A percentile compares a stretch with the other conserved stretches of the same genome.
phyloP scores from a whole-genome alignment of 2,797 vertebrate species.

The Monodelphis domestica region DNA sequence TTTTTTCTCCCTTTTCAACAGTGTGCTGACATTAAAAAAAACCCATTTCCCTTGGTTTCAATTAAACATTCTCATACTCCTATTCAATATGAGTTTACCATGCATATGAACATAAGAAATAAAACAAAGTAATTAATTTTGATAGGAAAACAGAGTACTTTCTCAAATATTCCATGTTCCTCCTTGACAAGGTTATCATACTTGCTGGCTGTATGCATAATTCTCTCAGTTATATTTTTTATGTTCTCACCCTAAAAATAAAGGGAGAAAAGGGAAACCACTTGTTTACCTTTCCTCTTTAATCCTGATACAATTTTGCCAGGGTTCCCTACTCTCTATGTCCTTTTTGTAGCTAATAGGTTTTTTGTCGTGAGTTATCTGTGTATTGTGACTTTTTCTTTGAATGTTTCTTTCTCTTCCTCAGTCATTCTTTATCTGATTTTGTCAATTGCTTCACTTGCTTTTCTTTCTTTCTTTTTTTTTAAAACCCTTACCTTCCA shows the following conservation, averaged over 20 bases:
- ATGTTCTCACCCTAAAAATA: not conserved
- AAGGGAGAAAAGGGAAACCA: not conserved
- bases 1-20: not conserved
- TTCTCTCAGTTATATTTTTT: not conserved
- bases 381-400: no score
- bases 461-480: no score
- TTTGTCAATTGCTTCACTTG: no score
- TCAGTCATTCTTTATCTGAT: no score
- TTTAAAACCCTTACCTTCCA: no score
- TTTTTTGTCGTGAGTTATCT: no score
- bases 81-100: not conserved
- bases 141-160: not conserved
- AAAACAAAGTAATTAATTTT: not conserved
- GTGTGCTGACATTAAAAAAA: not conserved
- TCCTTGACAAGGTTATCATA: not conserved
- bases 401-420: no score
- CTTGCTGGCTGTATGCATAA: not conserved
- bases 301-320: no score
- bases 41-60: not conserved
- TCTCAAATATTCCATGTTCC: not conserved
- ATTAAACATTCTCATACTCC: not conserved
- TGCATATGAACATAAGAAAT: not conserved
- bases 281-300: not conserved
- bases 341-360: no score
- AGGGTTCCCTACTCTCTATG: no score